Base-by-base conservation (phyloP, 2,888 invertebrate genomes). In the Psylliodes chrysocephalus region DNA sequence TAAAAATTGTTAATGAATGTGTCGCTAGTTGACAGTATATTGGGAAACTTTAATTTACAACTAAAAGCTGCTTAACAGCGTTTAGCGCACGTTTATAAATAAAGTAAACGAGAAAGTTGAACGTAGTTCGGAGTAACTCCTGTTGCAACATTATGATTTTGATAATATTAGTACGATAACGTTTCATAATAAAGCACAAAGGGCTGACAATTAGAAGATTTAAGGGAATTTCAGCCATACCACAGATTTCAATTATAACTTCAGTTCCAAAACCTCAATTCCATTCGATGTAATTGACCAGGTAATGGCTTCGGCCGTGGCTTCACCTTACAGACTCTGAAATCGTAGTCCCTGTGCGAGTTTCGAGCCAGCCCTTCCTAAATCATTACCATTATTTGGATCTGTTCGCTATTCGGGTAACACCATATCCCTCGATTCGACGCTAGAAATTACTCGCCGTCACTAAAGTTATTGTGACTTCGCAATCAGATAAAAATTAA, bases 171-270 rank as follows among this genome's bases (percentile, higher is more conserved):
- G 67, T 66, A 70, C 70, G 68, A 71, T 72, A 67, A 65, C 64
- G 53, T 63, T 68, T 66, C 67, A 69, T 64, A 71, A 59, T 67
- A 62, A 47, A 64, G 56, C 60, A 77, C 75, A 77, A 79, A 78
- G 76, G 76, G 72, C 79, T 78, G 79, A 81, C 81, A 81, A 81
- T 82, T 81, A 80, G 79, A 78, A 78, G 79, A 79, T 81, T 81
- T 79, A 79, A 78, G 80, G 79, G 81, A 81, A 82, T 82, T 81
- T 78, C 78, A 79, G 76, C 78, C 75, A 81, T 81, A 78, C 82
- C 79, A 78, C 80, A 79, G 81, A 81, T 82, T 82, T 82, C 82
- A 82, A 82, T 82, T 82, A 82, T 82, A 81, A 81, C 77, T 77
- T 78, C 73, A 78, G 77, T 77, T 80, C 80, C 78, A 77, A 81